Conservation (phyloP, 2,888 invertebrate genomes). For the Drosophila antonietae region DNA sequence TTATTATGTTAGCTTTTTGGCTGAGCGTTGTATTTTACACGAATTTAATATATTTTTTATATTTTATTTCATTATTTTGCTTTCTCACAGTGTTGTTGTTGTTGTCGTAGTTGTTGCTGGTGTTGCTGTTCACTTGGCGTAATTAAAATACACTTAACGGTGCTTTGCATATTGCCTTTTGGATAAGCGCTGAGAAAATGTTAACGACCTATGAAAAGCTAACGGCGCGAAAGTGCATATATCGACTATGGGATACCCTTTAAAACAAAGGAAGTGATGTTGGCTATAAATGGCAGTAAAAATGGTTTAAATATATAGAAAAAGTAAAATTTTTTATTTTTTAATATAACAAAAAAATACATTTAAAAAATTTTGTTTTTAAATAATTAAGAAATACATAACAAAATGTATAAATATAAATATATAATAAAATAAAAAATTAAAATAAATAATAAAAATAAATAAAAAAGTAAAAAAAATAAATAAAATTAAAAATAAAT, state of each 20-base stretch:
- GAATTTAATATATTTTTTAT: slow-evolving; percentile 3
- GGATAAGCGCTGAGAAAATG: slow-evolving; percentile 39
- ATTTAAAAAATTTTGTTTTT: too few relatives aligned
- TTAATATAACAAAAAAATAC: too few relatives aligned
- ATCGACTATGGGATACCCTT: slow-evolving; percentile 5
- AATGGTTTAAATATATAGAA: too few relatives aligned
- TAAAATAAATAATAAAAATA: too few relatives aligned
- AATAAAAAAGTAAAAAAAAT: neutral
- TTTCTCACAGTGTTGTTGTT: slow-evolving; percentile 33
- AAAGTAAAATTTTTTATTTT: too few relatives aligned
- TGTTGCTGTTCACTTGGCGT: slow-evolving; percentile 34
- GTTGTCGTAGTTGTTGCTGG: slow-evolving; percentile 3
- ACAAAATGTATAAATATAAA: too few relatives aligned
- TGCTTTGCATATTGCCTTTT: slow-evolving; percentile 61
- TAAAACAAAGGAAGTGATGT: too few relatives aligned
- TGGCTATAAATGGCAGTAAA: too few relatives aligned
- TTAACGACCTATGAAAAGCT: slow-evolving; percentile 60
- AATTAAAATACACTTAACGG: slow-evolving; percentile 71
- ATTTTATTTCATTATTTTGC: slow-evolving; percentile 16
- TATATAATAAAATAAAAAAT: too few relatives aligned
- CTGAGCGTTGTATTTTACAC: slow-evolving; percentile 29
- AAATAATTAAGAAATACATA: too few relatives aligned
- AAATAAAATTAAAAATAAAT: too few relatives aligned
- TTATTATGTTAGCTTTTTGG: slow-evolving; percentile 36
- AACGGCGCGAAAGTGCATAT: neutral